Evolutionary conservation across 2,113 vertebrate genomes (phyloP), one percentile per base, ranked within the genome.

Genomic region (Meriones unguiculatus): DNA sequence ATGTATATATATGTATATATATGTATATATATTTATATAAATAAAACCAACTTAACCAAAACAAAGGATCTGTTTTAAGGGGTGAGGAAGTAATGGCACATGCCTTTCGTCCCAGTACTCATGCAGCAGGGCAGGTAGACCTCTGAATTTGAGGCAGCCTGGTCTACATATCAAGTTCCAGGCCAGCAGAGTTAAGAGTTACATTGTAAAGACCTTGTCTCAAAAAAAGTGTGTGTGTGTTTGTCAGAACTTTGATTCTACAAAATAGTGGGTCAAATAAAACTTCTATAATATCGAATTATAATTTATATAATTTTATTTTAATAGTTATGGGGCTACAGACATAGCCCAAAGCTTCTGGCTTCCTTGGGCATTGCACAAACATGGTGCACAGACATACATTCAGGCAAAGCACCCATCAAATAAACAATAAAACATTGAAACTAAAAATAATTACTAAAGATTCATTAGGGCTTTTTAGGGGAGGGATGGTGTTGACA

Each of bases 261-360:
- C 92, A 90, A 67, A 35, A 18, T 10, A 87, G 50, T 78, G 30
- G 9, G 24, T 91, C 76, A 25, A 54, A 91, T 96, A 73, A 70
- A 92, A 87, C 38, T 92, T 46, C 32, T 76, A 72, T n/a, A 72
- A n/a, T 72, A n/a, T 17, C 35, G 69, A 72, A 72, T 72, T 17
- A n/a, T 72, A 72, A 72, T n/a, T n/a, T 72, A 72, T n/a, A 14
- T 69, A 69, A 69, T 67, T 67, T 25, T 69, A 35, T 15, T 69
- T 32, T 46, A 97, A 90, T 92, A 89, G 30, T 80, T 46, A 90
- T 70, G 46, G 89, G 67, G 11, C 76, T 78, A 32, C 25, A 78
- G 76, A 78, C 50, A 95, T 84, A 22, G 22, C 22, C 8, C 73
- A 75, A 25, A 50, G 75, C 24, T 76, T 28, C 75, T 28, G 24